Conservation (phyloP, 35 echinoderm and acorn worm genomes). For the Stichopus chloronotus region DNA sequence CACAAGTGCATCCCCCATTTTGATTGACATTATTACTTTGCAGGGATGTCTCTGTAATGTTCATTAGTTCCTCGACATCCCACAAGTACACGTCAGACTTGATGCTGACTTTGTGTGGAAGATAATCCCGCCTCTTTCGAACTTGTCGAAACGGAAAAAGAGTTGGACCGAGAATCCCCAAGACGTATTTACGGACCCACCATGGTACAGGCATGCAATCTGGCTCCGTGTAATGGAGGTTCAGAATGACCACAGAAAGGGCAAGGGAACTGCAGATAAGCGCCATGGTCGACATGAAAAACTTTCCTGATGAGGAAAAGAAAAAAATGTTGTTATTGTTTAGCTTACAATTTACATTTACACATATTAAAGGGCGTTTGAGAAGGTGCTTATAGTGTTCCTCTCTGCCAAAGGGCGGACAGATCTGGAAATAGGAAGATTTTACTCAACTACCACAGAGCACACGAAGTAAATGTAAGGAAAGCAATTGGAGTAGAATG, state of each 20-base stretch:
- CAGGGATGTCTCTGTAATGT: constrained; percentile 56
- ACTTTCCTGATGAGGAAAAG: constrained; percentile 78
- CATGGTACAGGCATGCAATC: constrained; percentile 82
- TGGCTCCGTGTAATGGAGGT: constrained; percentile 82
- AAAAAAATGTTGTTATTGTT: background rate
- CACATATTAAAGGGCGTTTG: background rate
- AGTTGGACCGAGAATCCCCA: constrained; percentile 58
- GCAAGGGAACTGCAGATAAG: constrained; percentile 88
- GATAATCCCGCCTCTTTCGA: constrained; percentile 41
- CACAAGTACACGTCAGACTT: constrained; percentile 66
- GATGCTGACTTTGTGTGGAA: constrained; percentile 56
- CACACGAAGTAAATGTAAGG: no score
- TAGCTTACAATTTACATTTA: background rate
- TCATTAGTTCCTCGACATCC: constrained; percentile 81
- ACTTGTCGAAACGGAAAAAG: constrained; percentile 61
- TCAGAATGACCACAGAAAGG: constrained; percentile 86
- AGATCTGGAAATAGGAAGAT: no score
- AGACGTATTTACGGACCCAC: constrained; percentile 82
- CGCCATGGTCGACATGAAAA: constrained; percentile 93
- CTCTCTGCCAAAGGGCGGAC: no score
- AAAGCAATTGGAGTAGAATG: no score
- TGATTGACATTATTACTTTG: constrained; percentile 60
- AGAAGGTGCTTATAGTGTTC: no score
- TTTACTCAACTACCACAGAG: no score
- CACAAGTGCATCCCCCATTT: constrained; percentile 33